Evolutionary conservation across 2,113 vertebrate genomes (phyloP).

Genomic region (Anas platyrhynchos): DNA sequence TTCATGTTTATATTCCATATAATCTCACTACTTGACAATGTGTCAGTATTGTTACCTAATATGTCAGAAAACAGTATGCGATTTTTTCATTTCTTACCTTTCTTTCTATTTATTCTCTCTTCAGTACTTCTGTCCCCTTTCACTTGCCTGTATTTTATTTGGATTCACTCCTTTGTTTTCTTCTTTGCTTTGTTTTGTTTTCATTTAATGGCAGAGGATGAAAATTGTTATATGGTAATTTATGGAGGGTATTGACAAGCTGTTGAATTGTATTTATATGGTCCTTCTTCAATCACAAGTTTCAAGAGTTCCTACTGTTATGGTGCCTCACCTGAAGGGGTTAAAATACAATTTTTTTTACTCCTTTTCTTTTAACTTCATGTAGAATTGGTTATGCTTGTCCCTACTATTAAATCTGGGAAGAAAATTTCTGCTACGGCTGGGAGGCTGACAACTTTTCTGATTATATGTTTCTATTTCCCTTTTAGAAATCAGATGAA

Average conservation of each 20-base stretch:
- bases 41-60: background rate
- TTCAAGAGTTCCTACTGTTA: background rate
- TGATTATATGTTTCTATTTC: background rate
- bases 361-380: background rate
- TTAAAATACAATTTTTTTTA: background rate
- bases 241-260: background rate
- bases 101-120: background rate
- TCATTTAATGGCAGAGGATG: rapidly evolving
- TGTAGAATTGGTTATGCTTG: background rate
- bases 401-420: background rate
- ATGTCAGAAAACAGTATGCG: background rate
- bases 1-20: background rate
- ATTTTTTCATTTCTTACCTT: background rate
- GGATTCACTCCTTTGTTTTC: background rate
- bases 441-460: background rate
- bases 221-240: background rate
- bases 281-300: background rate
- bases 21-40: background rate
- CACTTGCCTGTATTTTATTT: background rate
- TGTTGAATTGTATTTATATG: background rate
- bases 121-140: background rate
- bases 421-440: background rate
- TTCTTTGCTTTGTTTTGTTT: background rate
- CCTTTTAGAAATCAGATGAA: background rate
- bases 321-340: background rate